Evolutionary conservation across 1,140 invertebrate genomes (phyloP).

Genomic region (Monomorium pharaonis): DNA sequence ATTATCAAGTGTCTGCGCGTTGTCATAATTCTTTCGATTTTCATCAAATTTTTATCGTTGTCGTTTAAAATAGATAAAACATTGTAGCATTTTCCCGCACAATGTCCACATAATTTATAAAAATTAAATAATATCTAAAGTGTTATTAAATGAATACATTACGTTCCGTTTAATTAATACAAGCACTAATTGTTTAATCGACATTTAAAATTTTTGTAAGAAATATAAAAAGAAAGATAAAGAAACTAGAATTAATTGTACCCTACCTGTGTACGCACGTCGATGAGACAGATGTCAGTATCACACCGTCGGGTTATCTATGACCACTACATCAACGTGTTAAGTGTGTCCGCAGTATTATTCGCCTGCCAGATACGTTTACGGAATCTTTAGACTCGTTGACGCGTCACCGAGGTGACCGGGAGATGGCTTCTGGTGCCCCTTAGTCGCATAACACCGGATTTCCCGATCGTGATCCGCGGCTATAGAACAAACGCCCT

Average conservation of each 20-base stretch:
- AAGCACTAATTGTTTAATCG: background rate
- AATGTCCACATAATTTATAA: background rate
- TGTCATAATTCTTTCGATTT: background rate
- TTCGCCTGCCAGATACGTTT: background rate
- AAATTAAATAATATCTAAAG: constrained; percentile 2
- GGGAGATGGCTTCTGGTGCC: background rate
- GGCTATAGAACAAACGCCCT: constrained; percentile 54
- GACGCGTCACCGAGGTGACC: constrained; percentile 23
- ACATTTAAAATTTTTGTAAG: background rate
- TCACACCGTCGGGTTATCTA: background rate
- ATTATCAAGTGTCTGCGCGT: too few relatives aligned
- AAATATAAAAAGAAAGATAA: background rate
- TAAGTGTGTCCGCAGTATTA: background rate
- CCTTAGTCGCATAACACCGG: constrained; percentile 31
- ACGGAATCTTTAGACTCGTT: constrained; percentile 27
- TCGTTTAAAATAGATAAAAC: background rate
- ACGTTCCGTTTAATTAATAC: background rate
- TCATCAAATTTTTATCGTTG: background rate
- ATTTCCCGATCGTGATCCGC: constrained; percentile 55
- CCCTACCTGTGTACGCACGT: background rate
- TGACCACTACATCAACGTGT: constrained; percentile 20
- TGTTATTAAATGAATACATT: background rate
- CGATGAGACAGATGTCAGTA: background rate
- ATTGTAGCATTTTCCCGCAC: background rate
- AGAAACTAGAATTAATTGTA: background rate